A percentile compares a stretch with the other conserved stretches of the same genome.
Evolutionary conservation across 1,140 invertebrate genomes (phyloP).

Genomic region (Papilio helenus): DNA sequence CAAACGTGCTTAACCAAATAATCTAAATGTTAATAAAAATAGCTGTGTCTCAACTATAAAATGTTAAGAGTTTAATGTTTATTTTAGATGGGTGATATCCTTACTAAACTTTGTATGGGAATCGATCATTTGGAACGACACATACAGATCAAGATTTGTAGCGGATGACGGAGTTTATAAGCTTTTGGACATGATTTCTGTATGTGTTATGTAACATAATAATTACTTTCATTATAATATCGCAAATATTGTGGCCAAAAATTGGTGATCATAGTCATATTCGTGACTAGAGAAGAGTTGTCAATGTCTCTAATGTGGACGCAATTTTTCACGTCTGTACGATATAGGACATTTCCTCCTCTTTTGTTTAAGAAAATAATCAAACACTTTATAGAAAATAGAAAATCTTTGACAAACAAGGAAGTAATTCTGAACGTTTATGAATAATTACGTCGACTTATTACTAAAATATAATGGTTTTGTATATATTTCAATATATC

Average conservation of each 20-base stretch:
- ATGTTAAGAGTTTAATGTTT: constrained; percentile 21
- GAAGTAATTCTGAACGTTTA: not conserved
- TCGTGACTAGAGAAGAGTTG: too few species aligned
- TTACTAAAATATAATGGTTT: constrained; percentile 16
- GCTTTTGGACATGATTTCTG: constrained; percentile 69
- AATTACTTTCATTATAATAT: not conserved
- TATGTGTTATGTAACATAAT: constrained; percentile 45
- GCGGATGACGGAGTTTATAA: constrained; percentile 64
- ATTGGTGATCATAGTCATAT: not conserved
- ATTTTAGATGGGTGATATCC: constrained; percentile 64
- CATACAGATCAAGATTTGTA: constrained; percentile 60
- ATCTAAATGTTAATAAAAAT: not conserved
- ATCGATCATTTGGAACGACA: constrained; percentile 63
- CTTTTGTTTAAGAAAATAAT: not conserved
- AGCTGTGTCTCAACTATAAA: not conserved
- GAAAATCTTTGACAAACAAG: constrained; percentile 2
- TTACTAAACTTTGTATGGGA: constrained; percentile 73
- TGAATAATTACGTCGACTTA: not conserved
- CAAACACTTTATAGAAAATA: not conserved
- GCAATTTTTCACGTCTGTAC: too few species aligned
- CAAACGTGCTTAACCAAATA: not conserved
- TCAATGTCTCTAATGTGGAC: not conserved
- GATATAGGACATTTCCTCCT: too few species aligned
- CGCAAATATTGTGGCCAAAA: not conserved
- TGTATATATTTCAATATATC: constrained; percentile 15